Evolutionary conservation across 2,888 invertebrate species (phyloP), one percentile per base, ranked within the genome.

Genomic region (Notodonta ziczac): DNA sequence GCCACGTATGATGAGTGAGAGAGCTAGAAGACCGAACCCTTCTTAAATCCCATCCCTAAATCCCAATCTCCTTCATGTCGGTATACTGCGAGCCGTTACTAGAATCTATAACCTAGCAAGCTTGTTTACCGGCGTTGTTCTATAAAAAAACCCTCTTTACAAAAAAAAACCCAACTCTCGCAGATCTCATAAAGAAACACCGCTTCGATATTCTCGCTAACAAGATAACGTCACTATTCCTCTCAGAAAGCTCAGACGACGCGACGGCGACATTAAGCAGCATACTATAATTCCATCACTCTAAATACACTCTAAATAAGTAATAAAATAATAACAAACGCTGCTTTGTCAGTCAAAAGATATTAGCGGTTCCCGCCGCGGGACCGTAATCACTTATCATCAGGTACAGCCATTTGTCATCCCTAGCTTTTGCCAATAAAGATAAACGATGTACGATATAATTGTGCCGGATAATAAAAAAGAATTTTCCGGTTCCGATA

Each of bases 361-460:
- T 8, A 40, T 57, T 58, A 61, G 56, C 12, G 55, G 59, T 58
- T 54, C 54, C n/a, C 53, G 32, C 14, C 44, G 44, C 40, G 13
- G 24, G 24, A 53, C 39, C 32, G 48, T 65, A 53, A 72, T 66
- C 60, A 72, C 56, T 61, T 67, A 65, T 65, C 58, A 52, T 35
- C 60, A 67, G 57, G 58, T 55, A 61, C 10, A 32, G 24, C 54
- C 59, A 59, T 63, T 65, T 60, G 50, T 63, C 60, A 65, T 64
- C 54, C 54, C 54, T 63, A 62, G 42, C 50, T 50, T 44, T n/a
- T 64, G 64, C 64, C 61, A 51, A 65, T 71, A 67, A 63, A 66
- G 61, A 64, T 61, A 59, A 66, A 66, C 50, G 63, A 62, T 59
- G 39, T 57, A 57, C 13, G 14, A 42, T 58, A 56, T 66, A 69